Evolutionary conservation across 2,888 invertebrate species (phyloP).

Genomic region (Volucella inflata): DNA sequence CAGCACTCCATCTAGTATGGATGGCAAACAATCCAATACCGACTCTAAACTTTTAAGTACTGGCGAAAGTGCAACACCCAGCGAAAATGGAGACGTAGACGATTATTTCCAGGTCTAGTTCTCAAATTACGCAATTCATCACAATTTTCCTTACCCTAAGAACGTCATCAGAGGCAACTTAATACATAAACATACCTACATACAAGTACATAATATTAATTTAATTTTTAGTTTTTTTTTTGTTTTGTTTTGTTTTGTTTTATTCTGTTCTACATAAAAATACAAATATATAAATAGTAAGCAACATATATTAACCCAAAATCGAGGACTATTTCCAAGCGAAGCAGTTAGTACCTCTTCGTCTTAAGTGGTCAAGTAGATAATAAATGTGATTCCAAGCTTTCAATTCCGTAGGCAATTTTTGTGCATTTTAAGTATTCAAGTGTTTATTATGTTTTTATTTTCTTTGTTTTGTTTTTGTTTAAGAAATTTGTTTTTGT

Average conservation of each 20-base stretch:
- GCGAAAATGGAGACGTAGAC: slow-evolving; percentile 81
- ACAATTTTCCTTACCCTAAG: slow-evolving; percentile 54
- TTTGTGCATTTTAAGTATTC: slow-evolving; percentile 51
- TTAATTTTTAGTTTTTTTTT: too few species aligned
- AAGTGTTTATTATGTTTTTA: slow-evolving; percentile 2
- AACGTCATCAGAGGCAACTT: slow-evolving; percentile 71
- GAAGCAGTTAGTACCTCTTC: slow-evolving; percentile 48
- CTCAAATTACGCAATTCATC: slow-evolving; percentile 42
- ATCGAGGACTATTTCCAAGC: slow-evolving; percentile 36
- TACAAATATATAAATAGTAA: slow-evolving; percentile 17
- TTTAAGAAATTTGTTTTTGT: slow-evolving; percentile 32
- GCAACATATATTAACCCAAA: slow-evolving; percentile 33
- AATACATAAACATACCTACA: slow-evolving; percentile 43
- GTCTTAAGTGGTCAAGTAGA: slow-evolving; percentile 54
- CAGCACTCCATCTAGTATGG: slow-evolving; percentile 65
- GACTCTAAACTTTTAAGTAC: slow-evolving; percentile 64
- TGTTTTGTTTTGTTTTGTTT: slow-evolving; percentile 12
- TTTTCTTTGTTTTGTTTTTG: slow-evolving; percentile 21
- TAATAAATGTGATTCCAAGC: slow-evolving; percentile 71
- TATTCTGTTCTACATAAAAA: slow-evolving; percentile 15
- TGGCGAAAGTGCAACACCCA: slow-evolving; percentile 70
- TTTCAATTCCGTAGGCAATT: slow-evolving; percentile 64
- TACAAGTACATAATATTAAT: not conserved
- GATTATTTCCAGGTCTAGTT: slow-evolving; percentile 84
- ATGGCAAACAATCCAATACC: slow-evolving; percentile 62